These are phyloP conservation scores for Podiceps cristatus DNA, from an alignment of 2,113 vertebrate species.

Conservation along the genomic window DNA sequence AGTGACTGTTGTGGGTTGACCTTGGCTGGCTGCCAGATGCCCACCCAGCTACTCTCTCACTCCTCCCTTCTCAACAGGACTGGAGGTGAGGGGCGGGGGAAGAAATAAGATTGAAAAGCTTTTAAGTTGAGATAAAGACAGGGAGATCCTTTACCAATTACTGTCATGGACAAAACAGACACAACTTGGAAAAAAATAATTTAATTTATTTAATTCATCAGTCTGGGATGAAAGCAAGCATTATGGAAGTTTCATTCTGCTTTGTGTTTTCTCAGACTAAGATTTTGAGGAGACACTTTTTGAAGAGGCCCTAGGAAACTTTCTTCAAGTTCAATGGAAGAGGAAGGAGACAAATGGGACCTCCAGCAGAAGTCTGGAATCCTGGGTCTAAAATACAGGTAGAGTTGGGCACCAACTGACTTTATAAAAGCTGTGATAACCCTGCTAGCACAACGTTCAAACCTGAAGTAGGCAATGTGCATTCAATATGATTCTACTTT, in stretches of 20 bases:
- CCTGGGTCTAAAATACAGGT: not conserved
- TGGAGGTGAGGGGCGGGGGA: accelerated
- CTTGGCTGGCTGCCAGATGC: not conserved
- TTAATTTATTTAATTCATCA: not conserved
- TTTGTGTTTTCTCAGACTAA: not conserved
- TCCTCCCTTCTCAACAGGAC: not conserved
- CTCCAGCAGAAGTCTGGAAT: not conserved
- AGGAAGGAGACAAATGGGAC: not conserved
- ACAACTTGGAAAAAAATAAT: not conserved
- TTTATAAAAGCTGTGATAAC: not conserved
- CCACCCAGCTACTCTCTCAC: accelerated
- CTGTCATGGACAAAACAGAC: not conserved
- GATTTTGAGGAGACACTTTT: not conserved
- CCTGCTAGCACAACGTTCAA: not conserved
- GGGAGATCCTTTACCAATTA: not conserved
- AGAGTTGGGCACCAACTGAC: not conserved
- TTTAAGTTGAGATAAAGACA: not conserved
- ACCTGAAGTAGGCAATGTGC: not conserved
- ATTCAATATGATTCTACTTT: not conserved
- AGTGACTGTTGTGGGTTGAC: not conserved
- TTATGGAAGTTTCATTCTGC: not conserved
- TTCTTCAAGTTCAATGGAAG: not conserved
- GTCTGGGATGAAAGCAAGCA: not conserved
- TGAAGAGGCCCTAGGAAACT: not conserved
- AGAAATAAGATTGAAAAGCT: not conserved